These are phyloP conservation scores for Acanthiza pusilla DNA, from an alignment of 2,797 vertebrate genomes.

Conservation along the genomic window DNA sequence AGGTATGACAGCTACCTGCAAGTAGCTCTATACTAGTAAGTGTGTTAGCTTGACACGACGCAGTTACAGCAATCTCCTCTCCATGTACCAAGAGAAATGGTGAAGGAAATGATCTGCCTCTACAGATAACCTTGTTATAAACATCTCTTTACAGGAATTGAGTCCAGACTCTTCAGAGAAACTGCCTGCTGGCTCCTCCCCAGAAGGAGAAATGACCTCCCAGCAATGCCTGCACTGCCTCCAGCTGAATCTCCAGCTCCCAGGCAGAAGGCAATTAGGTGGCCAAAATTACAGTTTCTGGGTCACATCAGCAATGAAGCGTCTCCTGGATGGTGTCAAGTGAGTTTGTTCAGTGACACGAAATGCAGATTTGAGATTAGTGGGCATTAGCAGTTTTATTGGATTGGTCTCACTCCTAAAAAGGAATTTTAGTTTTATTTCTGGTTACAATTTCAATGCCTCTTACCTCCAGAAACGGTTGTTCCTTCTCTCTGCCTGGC, in stretches of 20 bases:
- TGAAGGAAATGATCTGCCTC: not conserved
- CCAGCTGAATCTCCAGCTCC: not conserved
- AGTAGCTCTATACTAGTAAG: not conserved
- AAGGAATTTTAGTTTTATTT: not conserved
- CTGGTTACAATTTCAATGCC: not conserved
- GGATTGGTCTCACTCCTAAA: not conserved
- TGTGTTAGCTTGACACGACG: not conserved
- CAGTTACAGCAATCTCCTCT: not conserved
- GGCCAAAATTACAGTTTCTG: not conserved
- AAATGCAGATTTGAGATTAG: not conserved
- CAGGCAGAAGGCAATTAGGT: not conserved
- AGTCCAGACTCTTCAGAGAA: not conserved
- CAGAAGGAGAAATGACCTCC: not conserved
- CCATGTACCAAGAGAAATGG: not conserved
- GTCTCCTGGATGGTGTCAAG: not conserved
- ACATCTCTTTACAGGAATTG: not conserved
- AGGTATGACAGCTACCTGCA: not conserved
- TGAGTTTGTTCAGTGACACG: not conserved
- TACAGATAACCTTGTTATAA: not conserved
- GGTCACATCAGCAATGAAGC: not conserved
- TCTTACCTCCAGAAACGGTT: not conserved
- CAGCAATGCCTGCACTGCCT: accelerated
- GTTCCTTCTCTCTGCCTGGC: not conserved
- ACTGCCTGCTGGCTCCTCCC: not conserved
- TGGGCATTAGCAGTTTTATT: not conserved